A percentile compares a stretch with the other conserved stretches of the same genome.
phyloP scores from a whole-genome alignment of 2,113 vertebrate genomes.

The Sebastes fasciatus region DNA sequence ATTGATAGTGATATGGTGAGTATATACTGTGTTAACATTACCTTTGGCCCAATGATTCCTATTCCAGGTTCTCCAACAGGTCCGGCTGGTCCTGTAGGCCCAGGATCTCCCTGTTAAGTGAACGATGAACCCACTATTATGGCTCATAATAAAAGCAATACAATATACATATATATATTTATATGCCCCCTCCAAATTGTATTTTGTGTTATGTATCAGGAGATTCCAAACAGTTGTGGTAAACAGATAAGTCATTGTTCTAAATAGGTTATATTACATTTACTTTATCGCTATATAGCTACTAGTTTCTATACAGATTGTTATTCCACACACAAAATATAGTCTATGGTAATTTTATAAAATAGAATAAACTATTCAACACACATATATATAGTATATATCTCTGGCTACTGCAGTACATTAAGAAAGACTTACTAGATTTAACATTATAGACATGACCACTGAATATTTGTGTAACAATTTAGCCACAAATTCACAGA shows the following conservation, averaged over 20 bases:
- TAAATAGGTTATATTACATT: neutral
- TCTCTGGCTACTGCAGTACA: too few species aligned
- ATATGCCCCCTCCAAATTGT: neutral
- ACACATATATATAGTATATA: too few species aligned
- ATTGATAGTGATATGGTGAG: neutral
- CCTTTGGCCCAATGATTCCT: conserved; percentile 85
- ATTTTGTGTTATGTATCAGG: neutral
- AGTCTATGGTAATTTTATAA: neutral
- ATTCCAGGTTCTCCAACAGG: conserved; percentile 83
- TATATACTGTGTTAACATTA: conserved; percentile 60
- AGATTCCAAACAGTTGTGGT: neutral
- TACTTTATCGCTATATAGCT: neutral
- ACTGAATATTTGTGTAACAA: too few species aligned
- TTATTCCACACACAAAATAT: neutral
- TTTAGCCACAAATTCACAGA: too few species aligned
- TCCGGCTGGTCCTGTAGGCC: conserved; percentile 84
- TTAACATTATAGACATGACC: too few species aligned
- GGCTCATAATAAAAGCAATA: neutral
- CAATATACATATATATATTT: neutral
- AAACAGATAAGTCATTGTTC: neutral
- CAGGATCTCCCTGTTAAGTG: conserved; percentile 85
- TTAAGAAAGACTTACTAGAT: too few species aligned
- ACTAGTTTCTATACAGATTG: neutral
- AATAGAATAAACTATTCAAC: neutral
- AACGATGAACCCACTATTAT: neutral